Base-by-base conservation (phyloP, 1,140 invertebrate species). In the Drosophila ananassae region DNA sequence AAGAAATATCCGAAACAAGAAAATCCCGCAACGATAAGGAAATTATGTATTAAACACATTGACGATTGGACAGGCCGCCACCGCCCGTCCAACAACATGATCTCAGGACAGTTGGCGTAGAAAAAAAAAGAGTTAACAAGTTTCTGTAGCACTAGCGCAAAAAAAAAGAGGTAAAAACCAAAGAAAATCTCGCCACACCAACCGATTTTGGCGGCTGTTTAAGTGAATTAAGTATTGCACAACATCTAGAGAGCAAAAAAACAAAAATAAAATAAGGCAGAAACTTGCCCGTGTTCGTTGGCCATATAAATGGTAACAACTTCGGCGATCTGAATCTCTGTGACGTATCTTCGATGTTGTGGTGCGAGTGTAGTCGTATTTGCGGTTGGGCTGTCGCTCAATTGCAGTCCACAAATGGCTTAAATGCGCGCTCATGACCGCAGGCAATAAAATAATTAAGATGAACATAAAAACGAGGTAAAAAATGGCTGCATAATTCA, bases 371-470 rank as follows among this genome's bases (percentile, higher is more conserved):
- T 25, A 25, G 25, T 25, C 25, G 25, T 37, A 48, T 69, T 69
- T 69, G 63, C 67, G 67, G 47, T 58, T 32, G 41, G 64, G 60
- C 63, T 64, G 77, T 87, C 79, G 79, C 53, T 68, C 75, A 83
- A 89, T 72, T 85, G 81, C 51, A 77, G 74, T 75, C 83, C 82
- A 63, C 83, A 87, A 87, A 87, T 89, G 82, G 79, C 66, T 83
- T 79, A 87, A 87, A 87, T 79, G 83, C 61, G 76, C 64, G 83
- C 79, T 90, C 87, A 90, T 90, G 85, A 87, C 87, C 85, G 87
- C 82, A 77, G 81, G 85, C 78, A 82, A 90, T 85, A 85, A 90
- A 90, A 90, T 81, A 90, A 90, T 90, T 90, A 82, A 82, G 67
- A 76, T 62, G 63, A 73, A 82, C 67, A 72, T 71, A 51, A 71